Conservation (phyloP, 2,888 invertebrate species). For the Geotrupes spiniger region DNA sequence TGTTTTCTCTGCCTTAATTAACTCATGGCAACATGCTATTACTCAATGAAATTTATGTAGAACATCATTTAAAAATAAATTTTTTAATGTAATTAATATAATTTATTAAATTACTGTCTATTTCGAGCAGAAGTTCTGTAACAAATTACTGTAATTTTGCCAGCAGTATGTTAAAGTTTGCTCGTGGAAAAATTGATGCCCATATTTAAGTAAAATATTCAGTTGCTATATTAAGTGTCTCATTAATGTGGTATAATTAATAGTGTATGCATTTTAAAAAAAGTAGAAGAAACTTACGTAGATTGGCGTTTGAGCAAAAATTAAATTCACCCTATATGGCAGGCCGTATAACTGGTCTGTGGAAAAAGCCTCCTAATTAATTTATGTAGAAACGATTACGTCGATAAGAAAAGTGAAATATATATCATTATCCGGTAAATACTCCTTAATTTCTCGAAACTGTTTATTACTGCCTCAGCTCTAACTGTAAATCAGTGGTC, state of each 20-base stretch:
- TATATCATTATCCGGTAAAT: background rate
- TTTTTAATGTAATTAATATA: conserved; percentile 3
- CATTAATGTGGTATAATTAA: conserved; percentile 8
- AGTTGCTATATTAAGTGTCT: conserved; percentile 5
- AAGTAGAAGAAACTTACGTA: background rate
- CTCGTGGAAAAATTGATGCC: conserved; percentile 1
- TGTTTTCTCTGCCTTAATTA: too few relatives aligned
- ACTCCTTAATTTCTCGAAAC: background rate
- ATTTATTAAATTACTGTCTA: conserved; percentile 1
- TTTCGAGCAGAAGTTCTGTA: background rate
- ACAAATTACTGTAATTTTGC: conserved; percentile 5
- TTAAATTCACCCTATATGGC: conserved; percentile 17
- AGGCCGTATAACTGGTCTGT: conserved; percentile 13
- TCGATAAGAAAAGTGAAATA: conserved; percentile 6
- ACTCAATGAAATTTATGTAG: too few relatives aligned
- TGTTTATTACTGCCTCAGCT: too few relatives aligned
- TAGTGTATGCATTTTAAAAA: conserved; percentile 1
- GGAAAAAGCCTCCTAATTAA: conserved; percentile 15
- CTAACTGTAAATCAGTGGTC: too few relatives aligned
- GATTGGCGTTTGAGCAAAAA: conserved; percentile 11
- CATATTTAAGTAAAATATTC: conserved; percentile 7
- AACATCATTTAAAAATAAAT: too few relatives aligned
- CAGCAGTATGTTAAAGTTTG: background rate
- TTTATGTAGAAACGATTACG: conserved; percentile 10
- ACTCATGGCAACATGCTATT: too few relatives aligned